Evolutionary conservation across 2,113 vertebrate genomes (phyloP).

Genomic region (Accipiter cooperii): DNA sequence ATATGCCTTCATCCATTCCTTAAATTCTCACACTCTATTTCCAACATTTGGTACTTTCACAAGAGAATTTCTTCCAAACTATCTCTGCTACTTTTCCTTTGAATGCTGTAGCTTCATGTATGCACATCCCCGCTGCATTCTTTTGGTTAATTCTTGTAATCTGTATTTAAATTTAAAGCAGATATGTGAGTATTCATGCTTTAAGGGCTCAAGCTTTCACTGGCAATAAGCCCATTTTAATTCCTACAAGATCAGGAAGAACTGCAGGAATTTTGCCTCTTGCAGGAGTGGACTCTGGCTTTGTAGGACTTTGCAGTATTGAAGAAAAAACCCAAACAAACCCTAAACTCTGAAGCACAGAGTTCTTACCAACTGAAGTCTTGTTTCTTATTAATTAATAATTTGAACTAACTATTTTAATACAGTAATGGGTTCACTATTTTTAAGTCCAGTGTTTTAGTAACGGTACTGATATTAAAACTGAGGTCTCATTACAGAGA

Average conservation of each 20-base stretch:
- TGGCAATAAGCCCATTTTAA: not conserved
- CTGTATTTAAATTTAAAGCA: conserved; percentile 37
- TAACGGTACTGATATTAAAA: not conserved
- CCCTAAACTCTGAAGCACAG: not conserved
- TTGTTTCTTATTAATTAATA: not conserved
- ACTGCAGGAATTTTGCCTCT: not conserved
- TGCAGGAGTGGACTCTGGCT: not conserved
- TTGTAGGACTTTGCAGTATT: not conserved
- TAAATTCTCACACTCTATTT: not conserved
- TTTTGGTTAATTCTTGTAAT: conserved; percentile 3
- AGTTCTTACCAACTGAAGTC: not conserved
- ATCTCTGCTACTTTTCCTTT: not conserved
- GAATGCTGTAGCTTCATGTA: not conserved
- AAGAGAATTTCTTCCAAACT: not conserved
- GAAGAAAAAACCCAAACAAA: not conserved
- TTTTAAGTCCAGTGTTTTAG: not conserved
- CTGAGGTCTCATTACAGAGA: not conserved
- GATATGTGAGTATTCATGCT: not conserved
- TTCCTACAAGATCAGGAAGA: not conserved
- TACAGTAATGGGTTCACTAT: not conserved
- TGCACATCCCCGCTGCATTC: not conserved
- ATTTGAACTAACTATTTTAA: not conserved
- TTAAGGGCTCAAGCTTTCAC: not conserved
- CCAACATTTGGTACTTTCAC: not conserved
- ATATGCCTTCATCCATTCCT: not conserved